These are phyloP conservation scores for Passer montanus DNA, from an alignment of 2,113 vertebrate genomes.

Conservation along the genomic window DNA sequence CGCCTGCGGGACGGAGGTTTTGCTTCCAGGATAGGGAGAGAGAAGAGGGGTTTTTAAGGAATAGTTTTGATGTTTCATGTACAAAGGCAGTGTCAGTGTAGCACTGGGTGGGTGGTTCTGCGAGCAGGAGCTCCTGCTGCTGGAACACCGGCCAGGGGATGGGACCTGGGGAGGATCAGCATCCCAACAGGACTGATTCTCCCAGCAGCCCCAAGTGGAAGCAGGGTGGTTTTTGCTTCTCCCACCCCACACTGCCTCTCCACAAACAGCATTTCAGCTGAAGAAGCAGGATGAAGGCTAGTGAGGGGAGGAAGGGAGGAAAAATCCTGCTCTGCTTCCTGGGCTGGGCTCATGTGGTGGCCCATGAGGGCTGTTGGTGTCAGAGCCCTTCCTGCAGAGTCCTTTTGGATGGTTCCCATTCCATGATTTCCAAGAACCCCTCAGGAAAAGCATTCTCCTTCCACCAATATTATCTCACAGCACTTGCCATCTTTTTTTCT, in stretches of 20 bases:
- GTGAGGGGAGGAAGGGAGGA: not conserved
- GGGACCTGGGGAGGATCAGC: too few species aligned
- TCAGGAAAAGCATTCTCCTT: not conserved
- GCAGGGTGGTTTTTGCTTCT: not conserved
- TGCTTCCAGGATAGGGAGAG: not conserved
- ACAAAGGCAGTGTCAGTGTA: not conserved
- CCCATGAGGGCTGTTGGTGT: accelerated
- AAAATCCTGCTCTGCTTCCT: not conserved
- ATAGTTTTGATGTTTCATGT: not conserved
- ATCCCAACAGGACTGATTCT: not conserved
- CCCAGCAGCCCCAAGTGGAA: not conserved
- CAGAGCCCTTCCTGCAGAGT: not conserved
- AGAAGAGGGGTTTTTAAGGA: not conserved
- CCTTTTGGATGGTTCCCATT: not conserved
- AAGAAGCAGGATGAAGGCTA: not conserved
- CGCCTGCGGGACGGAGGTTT: accelerated
- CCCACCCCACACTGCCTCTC: not conserved
- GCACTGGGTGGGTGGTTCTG: not conserved
- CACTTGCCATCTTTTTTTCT: not conserved
- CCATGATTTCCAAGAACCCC: accelerated
- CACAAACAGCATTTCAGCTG: not conserved
- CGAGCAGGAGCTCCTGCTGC: not conserved
- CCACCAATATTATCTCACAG: not conserved
- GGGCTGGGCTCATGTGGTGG: accelerated
- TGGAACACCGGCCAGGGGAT: not conserved